phyloP scores from a whole-genome alignment of 2,888 invertebrate species.

The Pasiphila rectangulata region DNA sequence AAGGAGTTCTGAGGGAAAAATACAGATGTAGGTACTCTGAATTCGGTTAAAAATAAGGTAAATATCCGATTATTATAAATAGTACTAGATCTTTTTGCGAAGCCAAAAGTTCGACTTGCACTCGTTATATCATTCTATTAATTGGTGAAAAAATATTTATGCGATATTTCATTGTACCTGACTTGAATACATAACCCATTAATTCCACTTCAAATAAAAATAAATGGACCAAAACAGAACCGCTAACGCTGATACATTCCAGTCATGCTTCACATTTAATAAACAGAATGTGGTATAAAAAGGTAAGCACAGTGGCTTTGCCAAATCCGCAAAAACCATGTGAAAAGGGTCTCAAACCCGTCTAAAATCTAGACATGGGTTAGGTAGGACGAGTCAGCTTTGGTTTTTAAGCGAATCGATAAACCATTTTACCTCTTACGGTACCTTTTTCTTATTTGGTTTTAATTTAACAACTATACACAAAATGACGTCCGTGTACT shows the following conservation, averaged over 20 bases:
- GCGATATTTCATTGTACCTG: too few species aligned
- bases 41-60: too few species aligned
- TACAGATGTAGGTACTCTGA: too few species aligned
- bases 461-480: not conserved
- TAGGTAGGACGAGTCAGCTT: slow-evolving; percentile 19
- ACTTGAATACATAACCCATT: too few species aligned
- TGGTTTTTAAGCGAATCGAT: slow-evolving; percentile 19
- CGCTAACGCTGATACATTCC: slow-evolving; percentile 20
- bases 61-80: too few species aligned
- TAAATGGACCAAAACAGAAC: not conserved
- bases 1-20: too few species aligned
- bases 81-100: too few species aligned
- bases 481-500: too few species aligned
- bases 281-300: slow-evolving; percentile 27
- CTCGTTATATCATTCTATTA: too few species aligned
- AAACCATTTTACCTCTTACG: not conserved
- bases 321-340: slow-evolving; percentile 33
- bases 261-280: slow-evolving; percentile 23
- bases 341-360: slow-evolving; percentile 35
- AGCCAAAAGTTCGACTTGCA: too few species aligned
- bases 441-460: not conserved
- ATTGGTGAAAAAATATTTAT: too few species aligned
- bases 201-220: not conserved
- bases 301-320: slow-evolving; percentile 25
- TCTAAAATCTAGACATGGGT: slow-evolving; percentile 31